A percentile compares a stretch with the other conserved stretches of the same genome.
These are phyloP conservation scores for Petrocephalus sullivani DNA, from an alignment of 2,797 vertebrate genomes.

Conservation along the genomic window DNA sequence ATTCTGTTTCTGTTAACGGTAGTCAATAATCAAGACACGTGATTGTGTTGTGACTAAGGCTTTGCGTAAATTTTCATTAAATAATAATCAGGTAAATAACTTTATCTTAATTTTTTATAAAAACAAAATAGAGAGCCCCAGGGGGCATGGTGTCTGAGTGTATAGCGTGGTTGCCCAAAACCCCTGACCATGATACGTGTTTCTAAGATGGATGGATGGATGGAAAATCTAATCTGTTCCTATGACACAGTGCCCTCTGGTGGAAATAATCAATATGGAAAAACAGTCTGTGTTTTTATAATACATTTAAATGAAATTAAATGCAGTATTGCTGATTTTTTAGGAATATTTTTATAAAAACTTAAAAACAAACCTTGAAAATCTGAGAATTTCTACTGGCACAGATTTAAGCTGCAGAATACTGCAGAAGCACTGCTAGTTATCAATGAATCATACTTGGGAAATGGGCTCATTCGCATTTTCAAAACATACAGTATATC, in stretches of 20 bases:
- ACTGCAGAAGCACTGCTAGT: not conserved
- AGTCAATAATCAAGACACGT: not conserved
- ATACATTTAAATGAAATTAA: not conserved
- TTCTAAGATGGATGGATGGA: not conserved
- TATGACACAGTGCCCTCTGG: constrained; percentile 8
- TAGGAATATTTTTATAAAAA: not conserved
- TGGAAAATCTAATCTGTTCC: not conserved
- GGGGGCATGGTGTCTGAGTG: not conserved
- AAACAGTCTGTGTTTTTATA: not conserved
- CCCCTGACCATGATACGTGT: not conserved
- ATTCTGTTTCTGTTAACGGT: not conserved
- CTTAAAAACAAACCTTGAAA: not conserved
- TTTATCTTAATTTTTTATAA: not conserved
- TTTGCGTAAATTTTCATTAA: not conserved
- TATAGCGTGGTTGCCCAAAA: not conserved
- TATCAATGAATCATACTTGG: not conserved
- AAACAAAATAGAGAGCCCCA: not conserved
- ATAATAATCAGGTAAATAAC: not conserved
- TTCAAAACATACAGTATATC: not conserved
- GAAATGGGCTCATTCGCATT: not conserved
- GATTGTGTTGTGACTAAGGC: not conserved
- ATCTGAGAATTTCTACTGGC: not conserved
- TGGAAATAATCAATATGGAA: not conserved
- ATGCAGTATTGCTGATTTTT: not conserved
- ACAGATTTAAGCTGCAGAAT: not conserved